A percentile compares a stretch with the other conserved stretches of the same genome.
Evolutionary conservation across 2,113 vertebrate genomes (phyloP).

Genomic region (Nycticryphes semicollaris): DNA sequence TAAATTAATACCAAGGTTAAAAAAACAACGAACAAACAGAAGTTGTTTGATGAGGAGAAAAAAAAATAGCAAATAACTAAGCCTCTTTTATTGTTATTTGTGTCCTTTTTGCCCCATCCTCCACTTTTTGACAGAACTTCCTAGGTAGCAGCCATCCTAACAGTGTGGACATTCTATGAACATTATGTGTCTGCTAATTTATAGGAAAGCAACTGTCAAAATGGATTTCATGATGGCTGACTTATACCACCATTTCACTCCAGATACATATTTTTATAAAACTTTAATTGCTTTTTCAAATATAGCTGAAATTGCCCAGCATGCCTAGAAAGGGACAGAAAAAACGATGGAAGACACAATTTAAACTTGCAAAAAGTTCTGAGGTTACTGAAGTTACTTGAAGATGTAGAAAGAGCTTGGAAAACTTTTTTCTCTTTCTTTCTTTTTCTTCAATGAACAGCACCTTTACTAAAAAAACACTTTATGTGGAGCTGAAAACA

Average conservation of each 20-base stretch:
- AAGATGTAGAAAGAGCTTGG: neutral
- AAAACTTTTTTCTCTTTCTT: neutral
- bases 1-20: neutral
- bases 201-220: neutral
- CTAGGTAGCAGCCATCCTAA: neutral
- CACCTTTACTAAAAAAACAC: neutral
- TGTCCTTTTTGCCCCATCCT: neutral
- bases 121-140: neutral
- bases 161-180: neutral
- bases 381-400: neutral
- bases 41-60: neutral
- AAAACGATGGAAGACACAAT: fast-evolving
- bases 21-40: neutral
- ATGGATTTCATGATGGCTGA: neutral
- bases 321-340: neutral
- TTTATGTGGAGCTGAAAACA: neutral
- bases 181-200: neutral
- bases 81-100: neutral
- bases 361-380: neutral
- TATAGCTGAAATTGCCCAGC: neutral
- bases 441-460: neutral
- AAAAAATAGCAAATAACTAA: neutral
- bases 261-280: neutral
- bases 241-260: neutral
- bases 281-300: neutral